Base-by-base conservation (phyloP, 2,797 vertebrate species). In the Scleropages formosus region DNA sequence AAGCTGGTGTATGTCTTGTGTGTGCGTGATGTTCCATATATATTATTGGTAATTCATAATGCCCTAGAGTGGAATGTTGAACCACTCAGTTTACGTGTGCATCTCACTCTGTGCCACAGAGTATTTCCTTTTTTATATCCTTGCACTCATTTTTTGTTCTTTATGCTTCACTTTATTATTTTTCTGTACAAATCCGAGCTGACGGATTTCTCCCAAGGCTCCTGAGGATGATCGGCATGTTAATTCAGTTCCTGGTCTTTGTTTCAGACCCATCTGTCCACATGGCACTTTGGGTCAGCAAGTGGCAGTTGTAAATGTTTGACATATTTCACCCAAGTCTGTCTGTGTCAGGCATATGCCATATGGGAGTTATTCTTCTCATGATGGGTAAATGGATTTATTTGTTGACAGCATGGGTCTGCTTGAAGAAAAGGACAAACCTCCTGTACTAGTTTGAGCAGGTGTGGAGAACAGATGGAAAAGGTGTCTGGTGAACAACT, bases 271-370 rank as follows among this genome's bases (percentile, higher is more conserved):
- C 81, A 84, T 85, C 84, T 84, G 84, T 76, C 79, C 69, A 51
- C 68, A 27, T 67, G 64, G 68, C 69, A 74, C 66, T 73, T 76
- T 71, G 79, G 63, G 74, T 75, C 27, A 75, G 63, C 18, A 67
- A 62, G 68, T 77, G 68, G 85, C 85, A 89, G 89, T 89, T 89
- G 88, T 87, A 84, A 83, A 88, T 83, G 85, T 87, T 87, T 88
- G 89, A 91, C 88, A 90, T 85, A 88, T 84, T 89, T 88, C 86
- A 89, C 9, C 87, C 87, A 84, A 85, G 84, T 84, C 64, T 77
- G 84, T 82, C 85, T 82, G 78, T 84, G 80, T 81, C 75, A 85
- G 75, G 83, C 86, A 87, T 68, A 74, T 86, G 87, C 88, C 88
- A 92, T 91, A 87, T 90, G 90, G 87, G 85, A 78, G 77, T 71